phyloP scores from a whole-genome alignment of 2,888 invertebrate species.

The Drosophila longiperda region DNA sequence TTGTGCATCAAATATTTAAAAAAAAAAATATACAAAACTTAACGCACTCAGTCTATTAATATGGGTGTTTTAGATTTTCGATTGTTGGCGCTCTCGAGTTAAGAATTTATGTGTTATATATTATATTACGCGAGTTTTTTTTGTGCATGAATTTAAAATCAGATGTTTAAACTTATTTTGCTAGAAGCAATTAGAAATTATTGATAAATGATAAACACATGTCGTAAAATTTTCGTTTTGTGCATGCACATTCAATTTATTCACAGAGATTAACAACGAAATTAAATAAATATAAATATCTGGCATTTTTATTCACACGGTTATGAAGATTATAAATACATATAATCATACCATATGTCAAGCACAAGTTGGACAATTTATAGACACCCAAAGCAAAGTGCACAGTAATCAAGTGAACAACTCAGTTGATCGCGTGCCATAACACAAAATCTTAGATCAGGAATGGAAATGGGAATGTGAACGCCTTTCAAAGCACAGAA shows the following conservation, averaged over 20 bases:
- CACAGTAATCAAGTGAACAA: slow-evolving; percentile 2
- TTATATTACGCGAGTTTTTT: neutral
- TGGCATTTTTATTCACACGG: slow-evolving; percentile 32
- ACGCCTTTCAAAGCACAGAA: slow-evolving; percentile 14
- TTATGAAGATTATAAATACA: slow-evolving; percentile 20
- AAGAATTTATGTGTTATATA: neutral
- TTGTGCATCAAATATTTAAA: neutral
- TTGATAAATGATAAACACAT: slow-evolving; percentile 36
- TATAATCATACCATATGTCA: slow-evolving; percentile 6
- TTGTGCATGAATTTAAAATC: neutral
- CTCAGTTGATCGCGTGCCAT: slow-evolving; percentile 19
- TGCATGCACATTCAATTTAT: slow-evolving; percentile 27
- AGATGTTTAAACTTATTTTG: neutral
- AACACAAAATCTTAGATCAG: neutral
- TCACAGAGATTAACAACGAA: slow-evolving; percentile 42
- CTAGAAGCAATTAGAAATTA: slow-evolving; percentile 39
- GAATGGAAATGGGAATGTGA: slow-evolving; percentile 18
- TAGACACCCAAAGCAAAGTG: neutral
- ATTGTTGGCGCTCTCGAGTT: neutral
- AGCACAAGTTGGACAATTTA: slow-evolving; percentile 33
- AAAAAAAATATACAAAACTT: neutral
- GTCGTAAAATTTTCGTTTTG: slow-evolving; percentile 1
- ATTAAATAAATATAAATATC: slow-evolving; percentile 40
- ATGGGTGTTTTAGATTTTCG: neutral
- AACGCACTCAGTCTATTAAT: neutral